Evolutionary conservation across 2,888 invertebrate genomes (phyloP).

Genomic region (Nebria salina): DNA sequence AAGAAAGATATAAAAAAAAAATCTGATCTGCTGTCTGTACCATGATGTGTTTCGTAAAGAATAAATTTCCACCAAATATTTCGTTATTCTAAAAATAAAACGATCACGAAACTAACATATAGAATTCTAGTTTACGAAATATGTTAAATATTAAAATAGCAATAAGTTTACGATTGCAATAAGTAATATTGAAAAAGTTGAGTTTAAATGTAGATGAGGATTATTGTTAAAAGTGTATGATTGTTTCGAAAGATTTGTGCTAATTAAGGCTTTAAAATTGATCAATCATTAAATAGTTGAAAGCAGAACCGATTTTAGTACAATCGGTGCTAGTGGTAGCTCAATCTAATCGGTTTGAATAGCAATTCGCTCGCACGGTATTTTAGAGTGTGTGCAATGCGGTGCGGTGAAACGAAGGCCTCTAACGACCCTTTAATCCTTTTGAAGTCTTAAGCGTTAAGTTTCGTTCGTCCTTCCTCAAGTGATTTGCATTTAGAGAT

Average conservation of each 20-base stretch:
- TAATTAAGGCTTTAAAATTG: too few relatives aligned
- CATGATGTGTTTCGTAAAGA: not conserved
- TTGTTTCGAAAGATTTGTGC: too few relatives aligned
- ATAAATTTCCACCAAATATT: not conserved
- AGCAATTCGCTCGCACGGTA: conserved; percentile 23
- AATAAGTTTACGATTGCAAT: too few relatives aligned
- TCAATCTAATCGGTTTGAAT: conserved; percentile 23
- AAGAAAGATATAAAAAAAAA: not conserved
- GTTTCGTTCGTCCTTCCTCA: conserved; percentile 31
- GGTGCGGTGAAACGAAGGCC: not conserved
- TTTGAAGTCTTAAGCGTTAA: conserved; percentile 43
- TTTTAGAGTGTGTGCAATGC: conserved; percentile 27
- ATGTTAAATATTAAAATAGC: too few relatives aligned
- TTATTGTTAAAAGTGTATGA: too few relatives aligned
- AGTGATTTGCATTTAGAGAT: conserved; percentile 45
- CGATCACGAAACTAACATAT: not conserved
- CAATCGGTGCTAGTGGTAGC: not conserved
- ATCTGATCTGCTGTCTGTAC: not conserved
- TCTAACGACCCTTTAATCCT: conserved; percentile 45
- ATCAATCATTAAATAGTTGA: too few relatives aligned
- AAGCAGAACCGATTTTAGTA: not conserved
- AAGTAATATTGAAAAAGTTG: too few relatives aligned
- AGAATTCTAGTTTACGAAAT: not conserved
- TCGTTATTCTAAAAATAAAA: not conserved
- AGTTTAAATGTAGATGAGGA: too few relatives aligned